Percentiles rank a stretch among this genome's conserved stretches.
These are phyloP conservation scores for Sinohyriopsis cumingii DNA, from an alignment of 2,888 invertebrate species.

Conservation along the genomic window DNA sequence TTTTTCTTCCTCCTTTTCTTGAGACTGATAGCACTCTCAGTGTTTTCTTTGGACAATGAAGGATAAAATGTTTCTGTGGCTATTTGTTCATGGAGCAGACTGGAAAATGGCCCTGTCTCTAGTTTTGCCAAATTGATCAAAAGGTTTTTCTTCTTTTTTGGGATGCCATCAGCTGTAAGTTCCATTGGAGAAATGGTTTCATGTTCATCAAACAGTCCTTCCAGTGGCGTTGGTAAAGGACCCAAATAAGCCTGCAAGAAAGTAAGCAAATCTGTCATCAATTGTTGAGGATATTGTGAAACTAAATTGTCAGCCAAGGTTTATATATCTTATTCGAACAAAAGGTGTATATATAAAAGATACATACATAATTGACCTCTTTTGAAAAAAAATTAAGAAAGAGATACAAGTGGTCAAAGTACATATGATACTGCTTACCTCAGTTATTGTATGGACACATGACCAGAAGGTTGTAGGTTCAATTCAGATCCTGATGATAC, in stretches of 20 bases:
- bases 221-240: conserved; percentile 41
- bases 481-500: no score
- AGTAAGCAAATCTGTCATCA: no score
- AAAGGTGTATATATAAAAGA: no score
- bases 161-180: conserved; percentile 26
- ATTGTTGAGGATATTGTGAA: no score
- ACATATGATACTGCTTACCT: no score
- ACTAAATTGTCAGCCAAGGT: no score
- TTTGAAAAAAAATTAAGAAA: no score
- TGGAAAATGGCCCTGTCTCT: conserved; percentile 57
- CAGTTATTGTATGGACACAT: no score
- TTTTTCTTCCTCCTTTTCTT: conserved; percentile 34
- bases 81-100: conserved; percentile 57
- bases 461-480: no score
- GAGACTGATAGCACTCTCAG: conserved; percentile 25
- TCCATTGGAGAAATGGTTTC: conserved; percentile 30
- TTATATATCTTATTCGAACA: no score
- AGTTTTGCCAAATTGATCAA: conserved; percentile 63
- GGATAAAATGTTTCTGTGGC: conserved; percentile 55
- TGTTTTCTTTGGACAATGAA: conserved; percentile 34
- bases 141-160: conserved; percentile 51
- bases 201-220: conserved; percentile 25
- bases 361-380: no score
- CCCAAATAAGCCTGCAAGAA: conserved; percentile 34
- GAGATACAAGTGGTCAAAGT: no score